These are phyloP conservation scores for Aporrectodea caliginosa DNA, from an alignment of 1,140 invertebrate species.

Conservation along the genomic window DNA sequence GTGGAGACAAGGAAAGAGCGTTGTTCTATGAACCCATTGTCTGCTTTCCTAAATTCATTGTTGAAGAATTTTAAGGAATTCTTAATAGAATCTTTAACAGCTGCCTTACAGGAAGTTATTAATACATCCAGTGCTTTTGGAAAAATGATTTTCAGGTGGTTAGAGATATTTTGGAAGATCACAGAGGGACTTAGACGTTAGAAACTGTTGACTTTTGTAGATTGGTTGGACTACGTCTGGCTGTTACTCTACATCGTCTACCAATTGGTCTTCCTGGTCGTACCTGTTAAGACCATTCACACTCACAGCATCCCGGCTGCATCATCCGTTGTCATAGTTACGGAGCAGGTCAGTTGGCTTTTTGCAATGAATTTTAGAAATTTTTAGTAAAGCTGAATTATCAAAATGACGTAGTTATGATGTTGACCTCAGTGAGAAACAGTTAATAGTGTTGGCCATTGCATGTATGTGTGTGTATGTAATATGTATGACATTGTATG, in stretches of 20 bases:
- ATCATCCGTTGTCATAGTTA: conserved; percentile 53
- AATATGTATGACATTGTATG: conserved; percentile 12
- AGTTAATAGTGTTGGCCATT: too few species aligned
- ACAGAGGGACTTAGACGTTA: too few species aligned
- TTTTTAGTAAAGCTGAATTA: neutral
- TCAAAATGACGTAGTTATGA: neutral
- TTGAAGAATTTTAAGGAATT: neutral
- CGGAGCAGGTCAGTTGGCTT: conserved; percentile 46
- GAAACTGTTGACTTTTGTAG: conserved; percentile 41
- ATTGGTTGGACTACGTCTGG: conserved; percentile 48
- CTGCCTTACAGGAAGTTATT: neutral
- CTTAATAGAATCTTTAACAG: neutral
- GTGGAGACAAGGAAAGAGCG: too few species aligned
- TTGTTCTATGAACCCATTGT: neutral
- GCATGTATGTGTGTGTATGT: conserved; percentile 15
- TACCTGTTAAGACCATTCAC: conserved; percentile 59
- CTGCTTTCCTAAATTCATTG: neutral
- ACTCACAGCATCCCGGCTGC: conserved; percentile 61
- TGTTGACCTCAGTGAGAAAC: too few species aligned
- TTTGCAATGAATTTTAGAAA: neutral
- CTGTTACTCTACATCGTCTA: conserved; percentile 50
- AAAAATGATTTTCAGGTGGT: neutral
- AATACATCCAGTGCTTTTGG: neutral
- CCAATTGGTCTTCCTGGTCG: conserved; percentile 52
- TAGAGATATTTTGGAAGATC: too few species aligned